Evolutionary conservation across 1,140 invertebrate genomes (phyloP), one percentile per base, ranked within the genome.

Genomic region (Scaptomyza hsui): DNA sequence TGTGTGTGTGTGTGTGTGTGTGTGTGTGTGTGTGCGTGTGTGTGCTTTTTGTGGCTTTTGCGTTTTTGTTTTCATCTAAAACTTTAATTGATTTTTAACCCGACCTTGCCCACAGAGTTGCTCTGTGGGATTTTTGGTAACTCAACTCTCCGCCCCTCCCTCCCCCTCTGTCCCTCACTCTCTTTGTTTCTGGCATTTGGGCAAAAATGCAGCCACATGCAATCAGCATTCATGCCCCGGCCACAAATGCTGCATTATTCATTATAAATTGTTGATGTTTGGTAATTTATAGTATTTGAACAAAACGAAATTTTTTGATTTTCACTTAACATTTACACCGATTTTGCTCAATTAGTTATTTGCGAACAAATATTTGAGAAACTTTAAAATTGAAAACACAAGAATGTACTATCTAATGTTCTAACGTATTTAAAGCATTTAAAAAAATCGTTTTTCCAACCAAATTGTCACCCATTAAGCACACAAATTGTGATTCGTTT

Each of bases 21-120:
- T 47, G 57, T 59, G 67, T 68, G 47, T 48, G 18, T 57, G 48
- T 78, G 26, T 37, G 32, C 7, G 32, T 72, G 55, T 73, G 62
- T 16, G 64, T 45, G 37, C 37, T 4, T 37, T 42, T 64, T 64
- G 60, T 32, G 67, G 60, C 49, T 70, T 68, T 63, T 63, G 67
- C 42, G 57, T 86, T 85, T 80, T 41, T 35, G 48, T 37, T 68
- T 56, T 44, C 35, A 64, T 63, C 74, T 35, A 60, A 74, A 81
- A 81, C 73, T 71, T 78, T 68, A 85, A 85, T 85, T 85, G 81
- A 74, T 85, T 85, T 82, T 81, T 65, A 81, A 69, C 65, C 81
- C 73, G 72, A 57, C 75, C 62, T 62, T 72, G 52, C 41, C 62
- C 53, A 67, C 55, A 59, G 24, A 48, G 59, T 47, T 37, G 15